These are phyloP conservation scores for Oegoconia quadripuncta DNA, from an alignment of 2,888 invertebrate species.

Conservation along the genomic window DNA sequence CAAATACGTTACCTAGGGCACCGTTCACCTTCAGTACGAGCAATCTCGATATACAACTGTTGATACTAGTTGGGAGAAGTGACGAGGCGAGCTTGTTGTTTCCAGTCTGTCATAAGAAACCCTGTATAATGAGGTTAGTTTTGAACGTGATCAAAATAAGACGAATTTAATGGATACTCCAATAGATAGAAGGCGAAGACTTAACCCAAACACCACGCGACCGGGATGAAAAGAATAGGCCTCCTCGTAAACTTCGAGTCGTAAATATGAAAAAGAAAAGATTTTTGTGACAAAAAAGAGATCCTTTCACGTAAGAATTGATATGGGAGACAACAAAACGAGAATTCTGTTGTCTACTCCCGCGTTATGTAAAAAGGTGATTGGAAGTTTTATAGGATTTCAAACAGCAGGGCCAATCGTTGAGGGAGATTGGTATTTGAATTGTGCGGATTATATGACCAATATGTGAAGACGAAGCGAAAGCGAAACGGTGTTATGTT, in stretches of 20 bases:
- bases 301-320: conserved; percentile 37
- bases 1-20: too few species aligned
- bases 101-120: too few species aligned
- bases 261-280: conserved; percentile 66
- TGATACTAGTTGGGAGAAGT: too few species aligned
- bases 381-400: conserved; percentile 4
- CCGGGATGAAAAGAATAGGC: conserved; percentile 55
- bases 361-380: background rate
- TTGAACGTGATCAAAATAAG: too few species aligned
- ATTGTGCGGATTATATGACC: background rate
- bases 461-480: background rate
- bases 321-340: conserved; percentile 34
- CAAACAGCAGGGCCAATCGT: conserved; percentile 1
- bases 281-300: conserved; percentile 49
- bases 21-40: too few species aligned
- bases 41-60: too few species aligned
- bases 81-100: too few species aligned
- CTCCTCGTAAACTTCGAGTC: conserved; percentile 60
- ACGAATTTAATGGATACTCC: too few species aligned
- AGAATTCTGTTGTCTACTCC: conserved; percentile 16
- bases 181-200: conserved; percentile 7
- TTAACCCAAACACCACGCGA: conserved; percentile 34
- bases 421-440: background rate
- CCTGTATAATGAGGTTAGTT: too few species aligned
- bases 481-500: background rate